These are phyloP conservation scores for Pyxicephalus adspersus DNA, from an alignment of 2,113 vertebrate species.

Conservation along the genomic window DNA sequence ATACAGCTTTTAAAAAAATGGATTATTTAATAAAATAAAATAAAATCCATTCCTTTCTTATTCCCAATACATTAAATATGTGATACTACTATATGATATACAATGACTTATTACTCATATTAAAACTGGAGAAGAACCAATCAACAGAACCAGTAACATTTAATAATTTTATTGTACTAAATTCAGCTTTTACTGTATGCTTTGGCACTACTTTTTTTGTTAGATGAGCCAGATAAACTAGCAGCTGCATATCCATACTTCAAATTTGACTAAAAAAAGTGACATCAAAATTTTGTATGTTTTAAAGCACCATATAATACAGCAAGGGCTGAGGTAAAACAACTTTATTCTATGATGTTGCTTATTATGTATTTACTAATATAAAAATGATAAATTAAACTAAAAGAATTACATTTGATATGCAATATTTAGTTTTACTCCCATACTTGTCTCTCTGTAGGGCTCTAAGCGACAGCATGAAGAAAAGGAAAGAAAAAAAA, in stretches of 20 bases:
- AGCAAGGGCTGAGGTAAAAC: conserved; percentile 15
- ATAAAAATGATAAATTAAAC: conserved; percentile 83
- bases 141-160: conserved; percentile 60
- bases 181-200: conserved; percentile 7
- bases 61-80: not conserved
- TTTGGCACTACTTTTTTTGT: not conserved
- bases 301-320: conserved; percentile 1
- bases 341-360: not conserved
- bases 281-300: not conserved
- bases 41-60: not conserved
- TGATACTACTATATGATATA: not conserved
- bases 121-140: conserved; percentile 71
- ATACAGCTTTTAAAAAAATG: not conserved
- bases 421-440: conserved; percentile 99
- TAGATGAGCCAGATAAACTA: not conserved
- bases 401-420: conserved; percentile 99
- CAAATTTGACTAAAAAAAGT: not conserved
- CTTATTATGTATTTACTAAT: conserved; percentile 72
- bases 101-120: conserved; percentile 6
- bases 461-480: conserved; percentile 99
- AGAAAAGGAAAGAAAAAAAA: conserved; percentile 90
- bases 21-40: not conserved
- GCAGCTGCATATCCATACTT: not conserved
- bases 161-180: conserved; percentile 9
- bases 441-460: conserved; percentile 99